Base-by-base conservation (phyloP, 2,113 vertebrate species). In the Perca flavescens region DNA sequence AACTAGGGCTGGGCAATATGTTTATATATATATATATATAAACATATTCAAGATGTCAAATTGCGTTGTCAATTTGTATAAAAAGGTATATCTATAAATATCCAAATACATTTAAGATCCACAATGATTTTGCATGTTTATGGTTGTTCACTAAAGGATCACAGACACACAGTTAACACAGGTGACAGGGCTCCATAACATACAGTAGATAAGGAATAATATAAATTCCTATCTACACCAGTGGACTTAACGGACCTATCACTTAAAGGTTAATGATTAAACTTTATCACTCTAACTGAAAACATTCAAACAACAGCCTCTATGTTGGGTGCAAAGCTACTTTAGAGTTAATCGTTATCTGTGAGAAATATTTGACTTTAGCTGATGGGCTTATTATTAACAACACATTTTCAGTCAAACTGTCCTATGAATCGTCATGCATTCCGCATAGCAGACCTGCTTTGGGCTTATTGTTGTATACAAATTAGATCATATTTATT, bases 261-360 rank as follows among this genome's bases (percentile, higher is more conserved):
- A 50, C 49, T 31, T 36, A 11, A 6, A 15, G 1, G 63, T 89
- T 70, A 80, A 83, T 80, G 5, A 73, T 87, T 87, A 62, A 83
- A 56, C 43, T 34, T 16, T 0, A 15, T n/a, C 40, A 9, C 8
- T 31, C 10, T 14, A 60, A 66, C 17, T 16, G 68, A 74, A 66
- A 74, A 40, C 10, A 17, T 9, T 54, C 13, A 22, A 12, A 47
- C 34, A 40, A 2, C 14, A n/a, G 16, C 16, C 11, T 31, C 28
- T 58, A 25, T 21, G 31, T 8, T 43, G 2, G 13, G 22, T 47
- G 47, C 16, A 47, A 52, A 15, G 36, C 6, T 36, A 8, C 3
- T 65, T 28, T 1, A 5, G 12, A 28, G 12, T 57, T 54, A 34
- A 43, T 9, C 40, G 40, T 11, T 43, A 10, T 43, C 40, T 43